These are phyloP conservation scores for Piprites chloris DNA, from an alignment of 2,113 vertebrate species.

Conservation along the genomic window DNA sequence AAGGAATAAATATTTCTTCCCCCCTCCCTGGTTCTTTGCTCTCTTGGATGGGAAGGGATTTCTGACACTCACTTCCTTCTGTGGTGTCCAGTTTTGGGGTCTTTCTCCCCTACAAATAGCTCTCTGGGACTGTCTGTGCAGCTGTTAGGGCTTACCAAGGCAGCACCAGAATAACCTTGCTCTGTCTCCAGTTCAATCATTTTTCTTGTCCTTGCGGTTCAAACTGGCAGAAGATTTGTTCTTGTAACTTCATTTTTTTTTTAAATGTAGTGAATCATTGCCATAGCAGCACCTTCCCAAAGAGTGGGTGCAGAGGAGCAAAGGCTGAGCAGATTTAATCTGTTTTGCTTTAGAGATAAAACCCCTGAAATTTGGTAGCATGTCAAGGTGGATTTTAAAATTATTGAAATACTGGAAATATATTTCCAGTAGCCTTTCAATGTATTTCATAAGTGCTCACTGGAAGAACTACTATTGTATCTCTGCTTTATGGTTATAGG, in stretches of 20 bases:
- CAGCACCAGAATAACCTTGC: not conserved
- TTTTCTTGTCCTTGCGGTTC: not conserved
- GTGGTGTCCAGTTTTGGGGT: not conserved
- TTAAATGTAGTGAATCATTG: not conserved
- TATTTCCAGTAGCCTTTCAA: not conserved
- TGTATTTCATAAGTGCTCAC: not conserved
- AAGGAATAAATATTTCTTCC: not conserved
- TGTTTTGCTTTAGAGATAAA: not conserved
- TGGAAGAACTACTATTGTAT: fast-evolving
- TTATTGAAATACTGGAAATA: no score
- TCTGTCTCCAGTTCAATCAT: not conserved
- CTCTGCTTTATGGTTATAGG: not conserved
- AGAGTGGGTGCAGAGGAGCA: not conserved
- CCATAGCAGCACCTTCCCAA: not conserved
- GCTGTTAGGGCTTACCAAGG: slow-evolving; percentile 13
- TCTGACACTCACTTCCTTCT: slow-evolving; percentile 1
- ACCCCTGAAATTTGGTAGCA: not conserved
- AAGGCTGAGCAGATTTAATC: not conserved
- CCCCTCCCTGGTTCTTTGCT: not conserved
- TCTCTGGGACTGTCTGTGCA: not conserved
- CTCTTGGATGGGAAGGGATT: not conserved
- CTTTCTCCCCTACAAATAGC: not conserved
- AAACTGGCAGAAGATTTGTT: not conserved
- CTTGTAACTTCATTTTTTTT: not conserved
- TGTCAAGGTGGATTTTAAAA: not conserved